These are phyloP conservation scores for Troides aeacus DNA, from an alignment of 2,888 invertebrate species.

Conservation along the genomic window DNA sequence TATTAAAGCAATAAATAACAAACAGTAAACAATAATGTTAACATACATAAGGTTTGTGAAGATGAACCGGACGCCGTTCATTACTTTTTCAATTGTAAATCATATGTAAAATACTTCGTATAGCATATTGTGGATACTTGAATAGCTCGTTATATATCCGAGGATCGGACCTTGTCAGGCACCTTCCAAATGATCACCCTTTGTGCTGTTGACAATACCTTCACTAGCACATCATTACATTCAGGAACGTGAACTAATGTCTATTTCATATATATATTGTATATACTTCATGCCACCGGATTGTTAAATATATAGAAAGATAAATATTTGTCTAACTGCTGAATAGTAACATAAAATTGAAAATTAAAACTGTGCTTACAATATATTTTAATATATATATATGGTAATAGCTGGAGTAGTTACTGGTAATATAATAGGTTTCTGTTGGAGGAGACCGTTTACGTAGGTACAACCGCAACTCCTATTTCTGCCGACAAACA, in stretches of 20 bases:
- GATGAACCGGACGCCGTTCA: conserved; percentile 3
- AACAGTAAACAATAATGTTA: neutral
- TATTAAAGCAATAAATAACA: no score
- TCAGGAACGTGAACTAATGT: neutral
- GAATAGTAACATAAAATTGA: no score
- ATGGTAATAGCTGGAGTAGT: no score
- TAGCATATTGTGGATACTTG: conserved; percentile 57
- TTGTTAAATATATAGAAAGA: neutral
- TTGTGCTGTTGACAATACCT: conserved; percentile 28
- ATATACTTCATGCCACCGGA: neutral
- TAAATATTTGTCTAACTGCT: neutral
- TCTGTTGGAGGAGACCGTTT: no score
- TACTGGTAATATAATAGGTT: no score
- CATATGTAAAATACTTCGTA: conserved; percentile 46
- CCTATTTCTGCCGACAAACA: no score
- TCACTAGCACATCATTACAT: conserved; percentile 14
- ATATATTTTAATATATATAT: no score
- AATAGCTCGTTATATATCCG: conserved; percentile 59
- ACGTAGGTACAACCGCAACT: no score
- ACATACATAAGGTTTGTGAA: neutral
- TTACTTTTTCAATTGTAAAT: conserved; percentile 19
- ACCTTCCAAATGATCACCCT: conserved; percentile 27
- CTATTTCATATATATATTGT: neutral
- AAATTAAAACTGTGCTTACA: no score
- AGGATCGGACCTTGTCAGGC: conserved; percentile 8